A percentile compares a stretch with the other conserved stretches of the same genome.
Conservation (phyloP, 2,888 invertebrate species). For the Chloroclysta siterata region DNA sequence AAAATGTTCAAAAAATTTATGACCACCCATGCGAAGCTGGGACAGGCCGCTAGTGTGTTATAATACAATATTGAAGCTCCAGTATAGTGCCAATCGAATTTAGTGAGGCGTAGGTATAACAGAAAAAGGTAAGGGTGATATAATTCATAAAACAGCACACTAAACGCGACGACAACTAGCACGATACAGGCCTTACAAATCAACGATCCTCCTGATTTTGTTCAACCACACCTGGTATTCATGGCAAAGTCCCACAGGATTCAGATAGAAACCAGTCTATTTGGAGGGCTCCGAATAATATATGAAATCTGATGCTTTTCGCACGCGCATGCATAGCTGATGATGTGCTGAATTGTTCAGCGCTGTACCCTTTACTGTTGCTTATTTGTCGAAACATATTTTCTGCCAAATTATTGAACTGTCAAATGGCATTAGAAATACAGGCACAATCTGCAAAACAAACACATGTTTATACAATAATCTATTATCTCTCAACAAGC, state of each 20-base stretch:
- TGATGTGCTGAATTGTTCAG: conserved; percentile 14
- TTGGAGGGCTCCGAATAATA: conserved; percentile 29
- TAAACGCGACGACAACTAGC: too few species aligned
- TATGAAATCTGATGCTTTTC: conserved; percentile 28
- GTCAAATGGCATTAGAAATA: neutral
- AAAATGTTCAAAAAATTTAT: too few species aligned
- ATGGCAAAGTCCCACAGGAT: conserved; percentile 42
- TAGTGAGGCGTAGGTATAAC: too few species aligned
- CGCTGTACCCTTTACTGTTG: neutral
- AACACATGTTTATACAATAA: neutral
- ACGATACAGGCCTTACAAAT: too few species aligned
- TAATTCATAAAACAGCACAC: too few species aligned
- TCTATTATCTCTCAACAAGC: neutral
- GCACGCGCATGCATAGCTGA: conserved; percentile 21
- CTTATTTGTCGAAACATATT: neutral
- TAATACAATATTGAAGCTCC: too few species aligned
- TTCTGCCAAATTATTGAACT: neutral
- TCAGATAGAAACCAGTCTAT: conserved; percentile 27
- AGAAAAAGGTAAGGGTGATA: too few species aligned
- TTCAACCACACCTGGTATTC: conserved; percentile 6
- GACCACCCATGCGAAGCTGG: too few species aligned
- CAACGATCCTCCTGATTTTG: neutral
- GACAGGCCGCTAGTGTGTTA: too few species aligned
- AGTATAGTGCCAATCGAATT: too few species aligned
- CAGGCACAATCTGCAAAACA: neutral